These are phyloP conservation scores for Sminthurides bifidus DNA, from an alignment of 1,140 invertebrate genomes.

Conservation along the genomic window DNA sequence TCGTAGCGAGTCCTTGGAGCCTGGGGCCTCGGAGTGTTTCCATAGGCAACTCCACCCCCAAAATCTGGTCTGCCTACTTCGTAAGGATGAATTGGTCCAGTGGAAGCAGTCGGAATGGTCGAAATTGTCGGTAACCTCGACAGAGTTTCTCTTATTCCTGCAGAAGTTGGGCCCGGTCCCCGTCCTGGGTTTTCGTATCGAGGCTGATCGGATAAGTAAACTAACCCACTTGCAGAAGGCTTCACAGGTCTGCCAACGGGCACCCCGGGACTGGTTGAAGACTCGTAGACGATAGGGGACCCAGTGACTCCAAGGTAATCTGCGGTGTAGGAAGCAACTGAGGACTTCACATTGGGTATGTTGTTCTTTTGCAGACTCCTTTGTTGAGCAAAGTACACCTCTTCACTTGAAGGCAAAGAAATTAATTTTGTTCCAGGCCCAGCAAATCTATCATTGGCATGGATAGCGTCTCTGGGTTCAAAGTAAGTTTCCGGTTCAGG, in stretches of 20 bases:
- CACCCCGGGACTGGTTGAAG: conserved; percentile 4
- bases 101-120: conserved; percentile 6
- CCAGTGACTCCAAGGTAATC: conserved; percentile 4
- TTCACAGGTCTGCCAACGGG: conserved; percentile 8
- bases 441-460: neutral
- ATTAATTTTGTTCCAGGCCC: neutral
- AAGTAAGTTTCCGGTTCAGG: neutral
- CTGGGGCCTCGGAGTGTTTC: no score
- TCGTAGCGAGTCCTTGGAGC: no score
- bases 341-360: conserved; percentile 16
- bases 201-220: no score
- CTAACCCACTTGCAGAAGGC: conserved; percentile 12
- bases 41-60: conserved; percentile 22
- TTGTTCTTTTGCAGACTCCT: neutral
- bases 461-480: no score
- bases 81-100: conserved; percentile 25
- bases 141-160: conserved; percentile 23
- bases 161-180: conserved; percentile 8
- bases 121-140: conserved; percentile 9
- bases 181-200: conserved; percentile 20
- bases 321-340: conserved; percentile 20
- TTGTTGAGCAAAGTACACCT: neutral
- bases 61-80: conserved; percentile 28
- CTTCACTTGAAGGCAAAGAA: neutral
- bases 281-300: neutral